phyloP scores from a whole-genome alignment of 2,113 vertebrate genomes.

The Corynorhinus townsendii region DNA sequence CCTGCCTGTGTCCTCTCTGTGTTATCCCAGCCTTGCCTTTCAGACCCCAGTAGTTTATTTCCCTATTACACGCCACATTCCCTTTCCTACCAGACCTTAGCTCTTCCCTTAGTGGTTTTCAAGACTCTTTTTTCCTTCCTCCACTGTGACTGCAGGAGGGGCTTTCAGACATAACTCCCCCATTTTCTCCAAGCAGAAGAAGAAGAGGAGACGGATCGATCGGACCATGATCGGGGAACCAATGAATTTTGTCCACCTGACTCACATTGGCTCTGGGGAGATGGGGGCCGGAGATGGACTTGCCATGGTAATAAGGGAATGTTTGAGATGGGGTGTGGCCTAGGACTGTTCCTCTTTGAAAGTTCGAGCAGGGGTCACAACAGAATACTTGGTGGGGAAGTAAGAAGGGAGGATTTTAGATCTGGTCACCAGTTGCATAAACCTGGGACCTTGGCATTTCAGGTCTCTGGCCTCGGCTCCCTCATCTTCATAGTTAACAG shows the following conservation, averaged over 20 bases:
- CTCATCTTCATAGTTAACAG: background rate
- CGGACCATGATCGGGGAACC: constrained; percentile 94
- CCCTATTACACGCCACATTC: background rate
- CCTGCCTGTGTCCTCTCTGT: background rate
- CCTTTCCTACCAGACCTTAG: background rate
- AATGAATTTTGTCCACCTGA: constrained; percentile 94
- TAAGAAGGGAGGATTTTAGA: background rate
- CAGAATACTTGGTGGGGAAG: background rate
- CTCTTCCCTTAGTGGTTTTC: background rate
- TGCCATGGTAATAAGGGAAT: constrained; percentile 81
- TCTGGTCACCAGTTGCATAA: background rate
- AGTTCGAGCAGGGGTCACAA: background rate
- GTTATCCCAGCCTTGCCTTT: background rate
- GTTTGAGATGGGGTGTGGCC: background rate
- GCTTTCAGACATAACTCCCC: background rate
- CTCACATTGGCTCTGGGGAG: constrained; percentile 94
- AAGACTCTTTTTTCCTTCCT: background rate
- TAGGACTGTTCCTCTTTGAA: background rate
- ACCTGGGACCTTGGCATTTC: background rate
- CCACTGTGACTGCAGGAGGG: background rate
- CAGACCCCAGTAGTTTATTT: background rate
- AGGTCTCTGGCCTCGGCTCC: background rate
- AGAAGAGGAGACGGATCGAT: constrained; percentile 90
- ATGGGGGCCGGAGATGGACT: constrained; percentile 85
- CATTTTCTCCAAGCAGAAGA: constrained; percentile 80